Evolutionary conservation across 1,140 invertebrate species (phyloP).

Genomic region (Polyergus mexicanus): DNA sequence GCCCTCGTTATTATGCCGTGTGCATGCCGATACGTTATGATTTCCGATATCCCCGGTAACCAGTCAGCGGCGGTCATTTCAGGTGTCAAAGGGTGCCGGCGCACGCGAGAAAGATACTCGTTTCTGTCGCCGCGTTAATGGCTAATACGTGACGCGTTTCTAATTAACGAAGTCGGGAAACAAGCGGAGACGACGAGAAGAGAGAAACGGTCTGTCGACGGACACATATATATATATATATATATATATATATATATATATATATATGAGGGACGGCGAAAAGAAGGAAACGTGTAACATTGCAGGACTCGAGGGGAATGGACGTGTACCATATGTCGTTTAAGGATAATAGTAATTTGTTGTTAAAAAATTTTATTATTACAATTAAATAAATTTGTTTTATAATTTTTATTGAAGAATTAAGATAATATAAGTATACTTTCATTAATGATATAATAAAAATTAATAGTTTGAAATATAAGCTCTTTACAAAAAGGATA

Average conservation of each 20-base stretch:
- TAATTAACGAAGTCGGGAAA: constrained; percentile 63
- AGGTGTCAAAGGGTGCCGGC: constrained; percentile 56
- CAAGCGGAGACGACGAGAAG: constrained; percentile 27
- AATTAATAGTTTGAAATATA: constrained; percentile 29
- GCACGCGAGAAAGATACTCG: constrained; percentile 60
- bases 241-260: not conserved
- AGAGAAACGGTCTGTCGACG: constrained; percentile 18
- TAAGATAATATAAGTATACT: not conserved
- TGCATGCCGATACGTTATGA: constrained; percentile 66
- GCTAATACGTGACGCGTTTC: constrained; percentile 72
- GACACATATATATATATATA: not conserved
- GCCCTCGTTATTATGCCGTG: constrained; percentile 74
- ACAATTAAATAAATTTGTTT: not conserved
- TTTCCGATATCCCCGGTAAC: constrained; percentile 73
- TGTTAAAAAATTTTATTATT: constrained; percentile 9
- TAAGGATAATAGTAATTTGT: not conserved
- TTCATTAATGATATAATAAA: not conserved
- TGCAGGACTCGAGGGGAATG: not conserved
- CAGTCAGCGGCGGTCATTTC: constrained; percentile 34
- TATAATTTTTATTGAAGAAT: constrained; percentile 1
- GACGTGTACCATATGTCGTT: not conserved
- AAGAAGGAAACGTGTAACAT: constrained; percentile 43
- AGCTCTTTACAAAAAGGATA: not conserved
- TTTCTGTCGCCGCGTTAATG: constrained; percentile 68
- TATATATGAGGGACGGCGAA: too few species aligned